Base-by-base conservation (phyloP, 2,113 vertebrate species). In the Odocoileus hemionus region DNA sequence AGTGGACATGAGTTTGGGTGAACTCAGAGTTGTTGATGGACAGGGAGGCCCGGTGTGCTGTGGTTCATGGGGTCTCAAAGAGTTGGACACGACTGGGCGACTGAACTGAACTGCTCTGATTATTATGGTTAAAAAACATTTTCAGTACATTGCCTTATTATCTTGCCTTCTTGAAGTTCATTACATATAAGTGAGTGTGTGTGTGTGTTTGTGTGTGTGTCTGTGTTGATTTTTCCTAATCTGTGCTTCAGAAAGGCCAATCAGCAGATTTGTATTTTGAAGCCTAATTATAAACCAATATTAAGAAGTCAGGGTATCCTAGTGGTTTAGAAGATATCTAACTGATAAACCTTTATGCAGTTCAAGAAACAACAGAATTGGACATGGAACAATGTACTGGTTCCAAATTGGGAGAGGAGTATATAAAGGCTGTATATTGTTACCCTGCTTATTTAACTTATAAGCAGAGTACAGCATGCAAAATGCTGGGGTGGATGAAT, bases 1-100 rank as follows among this genome's bases (percentile, higher is more conserved):
- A 19, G 10, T 19, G 16, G 33, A 67, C 64, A 19, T 19, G 33
- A 19, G 33, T 67, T 10, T 67, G 16, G 4, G 8, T 67, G 10
- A 19, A 19, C 64, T n/a, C 64, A 16, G 16, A 19, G 64, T 67
- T 67, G 64, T 16, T 67, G 64, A 67, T n/a, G 7, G 64, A n/a
- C 16, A 67, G 16, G 61, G 61, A 67, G 33, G 33, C 33, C 8
- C 36, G 64, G 4, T 0, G 0, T 36, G 64, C 33, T 67, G 8
- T 1, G 8, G 33, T 36, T 36, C 64, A 19, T 21, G n/a, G n/a
- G n/a, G n/a, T 36, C 0, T 0, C 64, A 70, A 19, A 36, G 17
- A 36, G 64, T 36, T 1, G n/a, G 17, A 70, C 8, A 36, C 1
- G 4, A 70, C n/a, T 67, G 64, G 21, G 64, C 11, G 17, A 36